Base-by-base conservation (phyloP, 2,888 invertebrate species). In the Deilephila porcellus region DNA sequence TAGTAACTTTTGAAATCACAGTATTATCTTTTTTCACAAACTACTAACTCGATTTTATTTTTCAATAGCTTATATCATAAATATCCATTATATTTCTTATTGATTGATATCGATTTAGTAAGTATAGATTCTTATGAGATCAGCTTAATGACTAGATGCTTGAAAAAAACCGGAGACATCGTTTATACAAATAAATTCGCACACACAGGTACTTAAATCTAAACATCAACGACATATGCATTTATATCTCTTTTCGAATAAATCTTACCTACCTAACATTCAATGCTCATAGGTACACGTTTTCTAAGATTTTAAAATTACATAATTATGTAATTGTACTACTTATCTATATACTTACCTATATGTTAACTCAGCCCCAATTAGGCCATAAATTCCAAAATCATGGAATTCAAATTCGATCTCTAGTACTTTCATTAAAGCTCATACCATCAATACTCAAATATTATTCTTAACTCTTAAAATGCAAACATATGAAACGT, bases 401-500 rank as follows among this genome's bases (percentile, higher is more conserved):
- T 6, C 25, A 52, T 67, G 1, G 17, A 19, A 25, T 17, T 11
- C 45, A 25, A 52, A 67, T 67, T 25, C 25, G 67, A 52, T 20
- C 67, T 45, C 45, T 20, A 52, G 45, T 52, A 52, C 67, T 67
- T 67, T 20, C 67, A 52, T 67, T 67, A 67, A 67, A 67, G 67
- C 67, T 67, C 67, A 67, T 67, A 67, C 67, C 67, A 67, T 67
- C 29, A 25, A 52, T 45, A 14, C 45, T 25, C 17, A 25, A 45
- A 45, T 29, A 52, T 52, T 56, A 56, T 56, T 56, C 56, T 19
- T 56, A 56, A n/a, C 4, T 19, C 6, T n/a, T 56, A 56, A 56
- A 56, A 4, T 56, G 56, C 56, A 56, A 56, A 56, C n/a, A 5
- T 45, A 45, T 45, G 45, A 45, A 37, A 45, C 11, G 45, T 45